Evolutionary conservation across 1,140 invertebrate genomes (phyloP), one percentile per base, ranked within the genome.

Genomic region (Papilio glaucus): DNA sequence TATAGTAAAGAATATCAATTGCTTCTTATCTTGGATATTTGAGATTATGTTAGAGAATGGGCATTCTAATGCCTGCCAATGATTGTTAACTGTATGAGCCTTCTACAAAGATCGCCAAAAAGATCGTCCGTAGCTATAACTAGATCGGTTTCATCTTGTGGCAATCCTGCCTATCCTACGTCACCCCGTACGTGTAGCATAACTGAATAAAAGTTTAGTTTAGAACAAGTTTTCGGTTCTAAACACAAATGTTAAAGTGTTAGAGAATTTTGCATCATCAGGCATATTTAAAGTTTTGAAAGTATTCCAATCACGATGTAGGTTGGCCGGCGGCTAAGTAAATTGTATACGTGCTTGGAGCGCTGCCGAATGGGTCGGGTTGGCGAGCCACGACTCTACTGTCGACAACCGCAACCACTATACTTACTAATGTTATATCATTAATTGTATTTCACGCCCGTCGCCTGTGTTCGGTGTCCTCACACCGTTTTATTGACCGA

Each of bases 271-370:
- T 72, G 70, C 53, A 77, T 63, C 33, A 61, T 39, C 33, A 29
- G 39, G 26, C 69, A 73, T 74, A 79, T 73, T 75, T 77, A 71
- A 78, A 79, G 63, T 78, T 79, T 78, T 63, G 76, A 87, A 79
- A 82, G 74, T 83, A 89, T 89, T 89, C 87, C 79, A 81, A 87
- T 89, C 88, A 87, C 85, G 85, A 80, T 72, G 76, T 76, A 79
- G 78, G 75, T 76, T 73, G 78, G 76, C 79, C 81, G 82, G 74
- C 75, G 74, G 77, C 82, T 90, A 86, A 90, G 88, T 90, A 90
- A 90, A 90, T 90, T 89, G 84, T 88, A 85, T 86, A 92, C 90
- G 88, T 90, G 89, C 82, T 89, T 90, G 88, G 88, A 89, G 72
- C 82, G 61, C 57, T 85, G 88, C 88, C 90, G 86, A 90, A 87